Percentiles rank a stretch among this genome's conserved stretches.
Conservation (phyloP, 92 coral and sea anemone genomes). For the Paragorgia papillata region DNA sequence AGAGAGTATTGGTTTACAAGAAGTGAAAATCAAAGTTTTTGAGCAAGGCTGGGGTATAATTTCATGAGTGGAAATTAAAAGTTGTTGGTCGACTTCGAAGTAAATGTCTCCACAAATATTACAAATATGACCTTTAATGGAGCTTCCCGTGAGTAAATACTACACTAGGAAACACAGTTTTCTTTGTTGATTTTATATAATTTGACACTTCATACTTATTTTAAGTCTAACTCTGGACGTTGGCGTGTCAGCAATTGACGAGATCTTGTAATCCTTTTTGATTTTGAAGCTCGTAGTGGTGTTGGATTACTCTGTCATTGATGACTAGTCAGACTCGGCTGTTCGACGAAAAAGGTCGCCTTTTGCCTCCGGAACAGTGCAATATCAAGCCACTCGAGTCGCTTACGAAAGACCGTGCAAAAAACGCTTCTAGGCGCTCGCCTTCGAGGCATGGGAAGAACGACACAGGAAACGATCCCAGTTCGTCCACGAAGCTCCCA, state of each 20-base stretch:
- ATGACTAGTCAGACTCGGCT: neutral
- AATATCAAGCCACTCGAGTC: slow-evolving; percentile 15
- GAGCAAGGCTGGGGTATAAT: too few species aligned
- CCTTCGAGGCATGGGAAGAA: slow-evolving; percentile 17
- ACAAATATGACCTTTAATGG: too few species aligned
- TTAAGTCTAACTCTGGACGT: neutral
- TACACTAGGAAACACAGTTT: too few species aligned
- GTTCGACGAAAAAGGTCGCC: slow-evolving; percentile 1
- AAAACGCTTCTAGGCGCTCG: slow-evolving; percentile 15
- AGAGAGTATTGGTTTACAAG: too few species aligned
- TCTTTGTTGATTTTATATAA: too few species aligned
- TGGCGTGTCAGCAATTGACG: neutral
- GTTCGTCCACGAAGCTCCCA: slow-evolving; percentile 18
- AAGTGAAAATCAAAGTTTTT: too few species aligned
- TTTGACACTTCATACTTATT: neutral
- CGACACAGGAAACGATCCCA: neutral
- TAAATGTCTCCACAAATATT: too few species aligned
- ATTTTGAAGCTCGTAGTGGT: neutral
- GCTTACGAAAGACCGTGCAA: slow-evolving; percentile 21
- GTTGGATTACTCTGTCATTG: neutral
- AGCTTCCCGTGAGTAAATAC: too few species aligned
- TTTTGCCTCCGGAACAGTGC: slow-evolving; percentile 4
- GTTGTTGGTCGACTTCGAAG: too few species aligned
- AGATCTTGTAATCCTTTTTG: neutral
- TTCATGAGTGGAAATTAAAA: too few species aligned